These are phyloP conservation scores for Apocrypta bakeri DNA, from an alignment of 1,140 invertebrate genomes.

Conservation along the genomic window DNA sequence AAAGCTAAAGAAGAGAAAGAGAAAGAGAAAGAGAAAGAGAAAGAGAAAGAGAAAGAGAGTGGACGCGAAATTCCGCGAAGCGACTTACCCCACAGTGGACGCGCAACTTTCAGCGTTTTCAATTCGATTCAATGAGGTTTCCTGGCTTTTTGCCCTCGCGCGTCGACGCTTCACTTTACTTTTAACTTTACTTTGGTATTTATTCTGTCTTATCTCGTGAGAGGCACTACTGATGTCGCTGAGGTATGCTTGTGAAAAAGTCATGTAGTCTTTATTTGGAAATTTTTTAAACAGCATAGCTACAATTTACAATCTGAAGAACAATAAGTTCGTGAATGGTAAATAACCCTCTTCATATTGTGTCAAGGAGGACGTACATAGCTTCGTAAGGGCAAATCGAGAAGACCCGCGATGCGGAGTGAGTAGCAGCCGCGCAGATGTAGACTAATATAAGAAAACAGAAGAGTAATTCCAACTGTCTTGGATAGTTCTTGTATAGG, in stretches of 20 bases:
- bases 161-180: slow-evolving; percentile 18
- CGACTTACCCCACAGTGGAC: not conserved
- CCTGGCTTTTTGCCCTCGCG: slow-evolving; percentile 3
- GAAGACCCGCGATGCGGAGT: no score
- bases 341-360: no score
- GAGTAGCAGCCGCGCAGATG: no score
- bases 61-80: slow-evolving; percentile 36
- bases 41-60: not conserved
- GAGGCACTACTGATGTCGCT: not conserved
- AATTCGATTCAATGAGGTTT: slow-evolving; percentile 47
- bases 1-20: not conserved
- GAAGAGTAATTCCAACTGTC: no score
- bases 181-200: slow-evolving; percentile 19
- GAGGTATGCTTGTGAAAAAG: not conserved
- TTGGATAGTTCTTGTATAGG: no score
- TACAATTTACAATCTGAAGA: not conserved
- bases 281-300: not conserved
- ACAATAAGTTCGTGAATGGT: no score
- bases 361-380: no score
- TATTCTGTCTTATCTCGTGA: slow-evolving; percentile 12
- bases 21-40: not conserved
- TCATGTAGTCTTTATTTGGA: not conserved
- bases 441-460: no score
- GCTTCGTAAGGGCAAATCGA: no score
- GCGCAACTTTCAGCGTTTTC: slow-evolving; percentile 41